phyloP scores from a whole-genome alignment of 2,797 vertebrate genomes.

The Acipenser oxyrinchus region DNA sequence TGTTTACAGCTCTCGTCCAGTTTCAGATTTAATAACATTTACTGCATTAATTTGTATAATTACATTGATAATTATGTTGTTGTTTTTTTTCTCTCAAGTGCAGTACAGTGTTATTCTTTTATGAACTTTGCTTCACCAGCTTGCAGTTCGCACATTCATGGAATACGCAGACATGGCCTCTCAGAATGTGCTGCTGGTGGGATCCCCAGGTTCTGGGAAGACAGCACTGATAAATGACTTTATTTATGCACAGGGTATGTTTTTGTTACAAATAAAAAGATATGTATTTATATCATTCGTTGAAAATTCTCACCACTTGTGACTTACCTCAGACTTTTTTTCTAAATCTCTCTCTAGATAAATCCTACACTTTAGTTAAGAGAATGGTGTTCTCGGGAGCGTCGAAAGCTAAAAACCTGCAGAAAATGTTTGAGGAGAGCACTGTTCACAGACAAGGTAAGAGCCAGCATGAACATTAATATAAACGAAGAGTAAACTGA shows the following conservation, averaged over 20 bases:
- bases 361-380: constrained; percentile 34
- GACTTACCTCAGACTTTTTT: neutral
- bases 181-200: constrained; percentile 14
- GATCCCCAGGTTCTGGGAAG: constrained; percentile 16
- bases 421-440: constrained; percentile 22
- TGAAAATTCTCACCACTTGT: too few relatives aligned
- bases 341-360: constrained; percentile 26
- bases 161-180: constrained; percentile 10
- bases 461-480: neutral
- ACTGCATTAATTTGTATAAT: too few relatives aligned
- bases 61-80: too few relatives aligned
- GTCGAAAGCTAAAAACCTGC: constrained; percentile 22
- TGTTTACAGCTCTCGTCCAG: too few relatives aligned
- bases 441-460: constrained; percentile 22
- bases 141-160: constrained; percentile 5
- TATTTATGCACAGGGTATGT: constrained; percentile 10
- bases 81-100: too few relatives aligned
- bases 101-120: too few relatives aligned
- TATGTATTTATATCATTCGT: neutral
- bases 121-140: neutral
- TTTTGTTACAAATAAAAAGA: constrained; percentile 1
- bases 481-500: neutral
- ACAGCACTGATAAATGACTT: constrained; percentile 23
- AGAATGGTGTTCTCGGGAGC: constrained; percentile 21
- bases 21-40: too few relatives aligned